These are phyloP conservation scores for Alosa alosa DNA, from an alignment of 2,113 vertebrate species.

Conservation along the genomic window DNA sequence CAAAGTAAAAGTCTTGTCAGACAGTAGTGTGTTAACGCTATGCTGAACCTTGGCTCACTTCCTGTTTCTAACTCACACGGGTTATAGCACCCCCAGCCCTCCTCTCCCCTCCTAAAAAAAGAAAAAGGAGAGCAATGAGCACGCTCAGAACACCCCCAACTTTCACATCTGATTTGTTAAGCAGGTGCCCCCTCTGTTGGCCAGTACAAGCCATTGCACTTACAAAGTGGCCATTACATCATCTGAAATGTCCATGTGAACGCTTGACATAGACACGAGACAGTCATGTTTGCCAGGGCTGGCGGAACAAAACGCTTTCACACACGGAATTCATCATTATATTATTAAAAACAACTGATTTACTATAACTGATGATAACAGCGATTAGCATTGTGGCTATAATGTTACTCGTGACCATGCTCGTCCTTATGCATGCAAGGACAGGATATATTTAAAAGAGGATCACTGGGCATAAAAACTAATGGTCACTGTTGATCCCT, in stretches of 20 bases:
- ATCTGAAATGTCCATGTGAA: neutral
- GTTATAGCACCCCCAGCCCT: slow-evolving; percentile 39
- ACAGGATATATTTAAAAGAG: neutral
- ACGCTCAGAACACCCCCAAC: neutral
- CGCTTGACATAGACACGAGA: neutral
- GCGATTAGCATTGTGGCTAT: neutral
- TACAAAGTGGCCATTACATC: neutral
- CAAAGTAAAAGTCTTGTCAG: slow-evolving; percentile 56
- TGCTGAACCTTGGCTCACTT: slow-evolving; percentile 49
- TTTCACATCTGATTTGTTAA: neutral
- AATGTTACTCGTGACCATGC: neutral
- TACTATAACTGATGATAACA: neutral
- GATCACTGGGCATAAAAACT: neutral
- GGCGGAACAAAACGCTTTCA: neutral
- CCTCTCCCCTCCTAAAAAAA: neutral
- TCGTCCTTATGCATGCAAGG: neutral
- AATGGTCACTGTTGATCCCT: neutral
- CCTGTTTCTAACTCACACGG: slow-evolving; percentile 52
- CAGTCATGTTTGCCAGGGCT: neutral
- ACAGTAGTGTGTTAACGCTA: slow-evolving; percentile 47
- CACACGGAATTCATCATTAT: neutral
- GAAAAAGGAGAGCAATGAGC: neutral
- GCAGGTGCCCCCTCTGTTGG: neutral
- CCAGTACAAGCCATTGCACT: neutral
- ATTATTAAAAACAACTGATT: neutral